Conservation (phyloP, 2,797 vertebrate species). For the Sphaeramia orbicularis region DNA sequence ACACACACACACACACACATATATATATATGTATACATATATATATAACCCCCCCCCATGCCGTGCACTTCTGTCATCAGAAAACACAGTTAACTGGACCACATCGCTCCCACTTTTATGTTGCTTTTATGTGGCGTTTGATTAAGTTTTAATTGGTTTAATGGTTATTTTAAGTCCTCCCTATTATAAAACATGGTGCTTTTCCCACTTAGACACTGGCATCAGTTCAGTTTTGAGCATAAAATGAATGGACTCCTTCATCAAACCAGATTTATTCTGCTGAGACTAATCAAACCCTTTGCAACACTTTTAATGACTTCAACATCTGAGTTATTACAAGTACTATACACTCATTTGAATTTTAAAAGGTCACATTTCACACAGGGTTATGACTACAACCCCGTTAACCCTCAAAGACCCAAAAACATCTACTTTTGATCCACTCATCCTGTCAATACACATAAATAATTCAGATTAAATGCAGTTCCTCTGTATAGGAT, state of each 20-base stretch:
- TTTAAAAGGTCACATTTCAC: too few relatives aligned
- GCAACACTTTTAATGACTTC: background rate
- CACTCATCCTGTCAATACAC: too few relatives aligned
- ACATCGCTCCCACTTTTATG: conserved; percentile 31
- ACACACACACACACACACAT: too few relatives aligned
- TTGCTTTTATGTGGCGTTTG: conserved; percentile 52
- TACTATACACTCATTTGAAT: background rate
- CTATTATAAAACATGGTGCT: conserved; percentile 21
- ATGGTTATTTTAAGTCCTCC: conserved; percentile 43
- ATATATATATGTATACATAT: too few relatives aligned
- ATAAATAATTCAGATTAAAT: too few relatives aligned
- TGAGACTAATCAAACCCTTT: conserved; percentile 30
- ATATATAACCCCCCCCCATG: too few relatives aligned
- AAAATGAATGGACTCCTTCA: conserved; percentile 27
- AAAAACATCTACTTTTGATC: too few relatives aligned
- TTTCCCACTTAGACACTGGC: conserved; percentile 16
- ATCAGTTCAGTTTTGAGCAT: conserved; percentile 20
- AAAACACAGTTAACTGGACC: conserved; percentile 45
- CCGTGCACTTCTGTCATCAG: conserved; percentile 16
- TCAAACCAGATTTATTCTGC: conserved; percentile 25
- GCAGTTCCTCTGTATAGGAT: too few relatives aligned
- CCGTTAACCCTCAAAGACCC: too few relatives aligned
- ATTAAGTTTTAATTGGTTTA: conserved; percentile 39
- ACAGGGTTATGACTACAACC: too few relatives aligned
- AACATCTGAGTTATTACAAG: background rate